Evolutionary conservation across 2,113 vertebrate species (phyloP), one percentile per base, ranked within the genome.

Genomic region (Gambusia affinis): DNA sequence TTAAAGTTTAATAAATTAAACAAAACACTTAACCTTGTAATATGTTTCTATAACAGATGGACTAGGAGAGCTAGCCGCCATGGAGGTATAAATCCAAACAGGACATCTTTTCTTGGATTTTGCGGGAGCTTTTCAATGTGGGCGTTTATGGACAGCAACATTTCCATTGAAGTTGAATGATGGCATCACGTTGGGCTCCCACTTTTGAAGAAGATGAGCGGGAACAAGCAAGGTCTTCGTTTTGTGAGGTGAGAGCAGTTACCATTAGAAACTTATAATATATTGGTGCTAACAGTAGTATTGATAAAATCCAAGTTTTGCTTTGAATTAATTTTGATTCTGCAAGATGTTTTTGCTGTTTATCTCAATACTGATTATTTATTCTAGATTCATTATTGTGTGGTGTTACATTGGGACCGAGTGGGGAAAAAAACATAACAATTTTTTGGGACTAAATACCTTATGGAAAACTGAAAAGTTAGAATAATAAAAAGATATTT

Each of bases 171-270:
- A 92, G 93, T 95, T 94, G 95, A 95, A 96, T 96, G 94, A 99
- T 99, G 98, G 97, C 96, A 86, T 95, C 96, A 65, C 96, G 90
- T 92, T 94, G 96, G 96, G 90, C 92, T 90, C 93, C 94, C 87
- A 91, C 94, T 77, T 91, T 86, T 57, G 95, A 95, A 89, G 96
- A 96, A 88, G 95, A 93, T 80, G 95, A 95, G 89, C 83, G 86
- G 82, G 94, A 93, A 60, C 92, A 87, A 33, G 82, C 87, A 29
- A 93, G 89, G 76, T 84, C 92, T 79, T 90, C 90, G 68, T 92
- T 86, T 76, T 87, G 92, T 69, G 96, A 99, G 97, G 97, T 97
- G 94, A 93, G 90, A 24, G 3, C 2, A 51, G 17, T 28, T 57
- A 5, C 51, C 51, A 8, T 54, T 54, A 54, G 61, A 6, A 30